These are phyloP conservation scores for Acipenser transmontanus DNA, from an alignment of 2,797 vertebrate species.

Conservation along the genomic window DNA sequence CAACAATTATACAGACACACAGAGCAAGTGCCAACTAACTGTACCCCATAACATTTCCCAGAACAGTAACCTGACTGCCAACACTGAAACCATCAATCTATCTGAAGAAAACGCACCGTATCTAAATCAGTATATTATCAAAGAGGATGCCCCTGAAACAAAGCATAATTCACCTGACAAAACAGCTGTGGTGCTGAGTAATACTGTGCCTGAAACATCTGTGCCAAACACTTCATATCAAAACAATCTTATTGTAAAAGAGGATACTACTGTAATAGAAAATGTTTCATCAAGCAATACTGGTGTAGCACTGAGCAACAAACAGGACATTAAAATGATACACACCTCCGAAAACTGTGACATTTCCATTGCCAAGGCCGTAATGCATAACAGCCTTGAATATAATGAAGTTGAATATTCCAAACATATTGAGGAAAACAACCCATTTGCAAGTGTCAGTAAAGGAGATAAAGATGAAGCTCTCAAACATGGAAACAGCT, in stretches of 20 bases:
- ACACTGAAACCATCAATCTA: background rate
- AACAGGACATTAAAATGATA: background rate
- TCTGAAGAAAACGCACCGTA: background rate
- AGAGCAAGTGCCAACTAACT: background rate
- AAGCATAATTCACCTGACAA: background rate
- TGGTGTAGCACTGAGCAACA: background rate
- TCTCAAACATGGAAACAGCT: background rate
- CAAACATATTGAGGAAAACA: background rate
- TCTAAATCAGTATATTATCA: background rate
- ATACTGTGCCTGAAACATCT: background rate
- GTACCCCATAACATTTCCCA: background rate
- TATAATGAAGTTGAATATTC: background rate
- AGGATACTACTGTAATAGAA: background rate
- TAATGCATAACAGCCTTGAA: background rate
- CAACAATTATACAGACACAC: background rate
- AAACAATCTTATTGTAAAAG: background rate
- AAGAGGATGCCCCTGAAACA: background rate
- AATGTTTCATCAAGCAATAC: background rate
- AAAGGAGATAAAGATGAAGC: conserved; percentile 7
- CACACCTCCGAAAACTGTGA: too few species aligned
- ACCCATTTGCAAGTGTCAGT: conserved; percentile 18
- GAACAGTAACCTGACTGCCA: background rate
- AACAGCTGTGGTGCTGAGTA: background rate
- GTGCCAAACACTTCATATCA: background rate
- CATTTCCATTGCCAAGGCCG: too few species aligned